Evolutionary conservation across 2,888 invertebrate genomes (phyloP).

Genomic region (Drosophila leonis): DNA sequence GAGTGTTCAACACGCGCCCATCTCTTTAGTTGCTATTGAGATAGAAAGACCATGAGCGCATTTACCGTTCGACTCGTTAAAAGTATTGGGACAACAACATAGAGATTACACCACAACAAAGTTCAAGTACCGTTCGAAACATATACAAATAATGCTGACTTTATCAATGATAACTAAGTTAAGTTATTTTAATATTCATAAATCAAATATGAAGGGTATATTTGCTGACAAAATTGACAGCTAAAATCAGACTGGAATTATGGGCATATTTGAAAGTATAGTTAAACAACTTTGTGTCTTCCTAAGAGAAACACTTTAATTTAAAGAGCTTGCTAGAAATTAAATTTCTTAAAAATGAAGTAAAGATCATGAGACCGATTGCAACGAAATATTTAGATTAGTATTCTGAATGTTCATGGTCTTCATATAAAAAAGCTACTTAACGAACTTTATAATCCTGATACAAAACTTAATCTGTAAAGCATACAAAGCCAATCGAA

Average conservation of each 20-base stretch:
- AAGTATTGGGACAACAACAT: neutral
- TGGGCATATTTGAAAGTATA: neutral
- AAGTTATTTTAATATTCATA: neutral
- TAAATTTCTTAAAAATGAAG: neutral
- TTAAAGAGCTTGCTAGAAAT: too few species aligned
- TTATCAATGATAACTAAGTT: neutral
- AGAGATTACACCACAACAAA: neutral
- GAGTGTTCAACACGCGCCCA: neutral
- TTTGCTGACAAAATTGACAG: neutral
- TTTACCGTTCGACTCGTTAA: neutral
- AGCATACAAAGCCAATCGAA: neutral
- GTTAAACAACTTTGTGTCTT: too few species aligned
- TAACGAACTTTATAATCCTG: neutral
- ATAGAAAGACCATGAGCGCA: neutral
- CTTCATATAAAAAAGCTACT: neutral
- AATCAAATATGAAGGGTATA: neutral
- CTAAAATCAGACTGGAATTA: neutral
- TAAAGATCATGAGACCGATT: neutral
- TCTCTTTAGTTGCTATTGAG: neutral
- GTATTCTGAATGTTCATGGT: neutral
- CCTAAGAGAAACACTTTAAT: too few species aligned
- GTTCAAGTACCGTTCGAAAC: neutral
- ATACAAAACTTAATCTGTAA: neutral
- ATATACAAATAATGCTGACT: neutral
- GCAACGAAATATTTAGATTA: neutral